Evolutionary conservation across 2,113 vertebrate genomes (phyloP).

Genomic region (Anarrhichthys ocellatus): DNA sequence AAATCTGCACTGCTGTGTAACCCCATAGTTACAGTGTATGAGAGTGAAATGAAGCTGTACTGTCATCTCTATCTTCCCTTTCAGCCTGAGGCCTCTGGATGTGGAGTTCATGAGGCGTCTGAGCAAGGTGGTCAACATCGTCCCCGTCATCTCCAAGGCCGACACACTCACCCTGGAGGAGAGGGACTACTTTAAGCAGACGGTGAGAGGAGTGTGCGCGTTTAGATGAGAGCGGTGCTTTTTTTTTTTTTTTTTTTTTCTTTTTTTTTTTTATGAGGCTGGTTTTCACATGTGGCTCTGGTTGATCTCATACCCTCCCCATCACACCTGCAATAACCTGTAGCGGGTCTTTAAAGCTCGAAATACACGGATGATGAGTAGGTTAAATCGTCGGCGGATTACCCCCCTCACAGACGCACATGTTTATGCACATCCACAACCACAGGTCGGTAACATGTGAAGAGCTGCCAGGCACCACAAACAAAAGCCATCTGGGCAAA

Average conservation of each 20-base stretch:
- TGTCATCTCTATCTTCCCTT: not conserved
- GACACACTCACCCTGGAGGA: constrained; percentile 98
- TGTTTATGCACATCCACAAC: constrained; percentile 2
- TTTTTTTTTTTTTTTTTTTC: too few relatives aligned
- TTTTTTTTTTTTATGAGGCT: not conserved
- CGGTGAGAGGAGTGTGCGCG: constrained; percentile 80
- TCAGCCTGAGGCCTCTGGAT: constrained; percentile 93
- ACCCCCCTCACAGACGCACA: constrained; percentile 2
- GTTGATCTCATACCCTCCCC: not conserved
- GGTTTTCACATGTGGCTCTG: not conserved
- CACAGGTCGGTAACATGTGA: constrained; percentile 18
- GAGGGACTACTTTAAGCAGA: constrained; percentile 93
- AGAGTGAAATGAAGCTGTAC: not conserved
- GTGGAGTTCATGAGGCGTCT: constrained; percentile 98
- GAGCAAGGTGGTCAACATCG: constrained; percentile 98
- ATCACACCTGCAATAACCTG: constrained; percentile 2
- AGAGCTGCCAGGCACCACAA: constrained; percentile 42
- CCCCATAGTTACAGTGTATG: too few relatives aligned
- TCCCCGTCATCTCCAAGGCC: constrained; percentile 95
- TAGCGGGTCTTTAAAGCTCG: constrained; percentile 15
- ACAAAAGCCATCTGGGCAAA: constrained; percentile 52
- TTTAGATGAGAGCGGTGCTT: not conserved
- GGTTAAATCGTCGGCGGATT: constrained; percentile 18
- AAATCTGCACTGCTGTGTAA: not conserved
- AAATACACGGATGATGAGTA: constrained; percentile 24